Conservation (phyloP, 2,113 vertebrate genomes). For the Euleptes europaea region DNA sequence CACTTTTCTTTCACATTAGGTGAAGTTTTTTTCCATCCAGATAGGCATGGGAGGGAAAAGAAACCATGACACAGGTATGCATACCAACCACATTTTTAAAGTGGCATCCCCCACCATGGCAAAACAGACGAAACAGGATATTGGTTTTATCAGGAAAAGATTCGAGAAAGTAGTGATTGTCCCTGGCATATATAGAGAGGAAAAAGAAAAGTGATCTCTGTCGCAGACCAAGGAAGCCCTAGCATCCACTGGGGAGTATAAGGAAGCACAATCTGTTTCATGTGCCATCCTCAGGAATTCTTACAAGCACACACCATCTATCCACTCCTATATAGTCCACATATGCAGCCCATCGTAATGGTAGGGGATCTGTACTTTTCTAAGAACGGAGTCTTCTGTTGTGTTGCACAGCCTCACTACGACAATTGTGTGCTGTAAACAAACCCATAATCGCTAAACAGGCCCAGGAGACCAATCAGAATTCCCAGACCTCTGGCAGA, state of each 20-base stretch:
- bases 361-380: background rate
- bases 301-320: background rate
- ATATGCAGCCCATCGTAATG: background rate
- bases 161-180: too few relatives aligned
- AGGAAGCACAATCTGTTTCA: background rate
- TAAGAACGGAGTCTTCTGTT: background rate
- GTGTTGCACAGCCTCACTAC: background rate
- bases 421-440: background rate
- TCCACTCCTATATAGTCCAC: background rate
- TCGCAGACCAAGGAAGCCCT: background rate
- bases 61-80: too few relatives aligned
- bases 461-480: slow-evolving; percentile 2
- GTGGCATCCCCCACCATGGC: background rate
- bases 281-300: background rate
- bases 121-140: too few relatives aligned
- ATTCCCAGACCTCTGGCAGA: background rate
- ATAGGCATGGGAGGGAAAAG: background rate
- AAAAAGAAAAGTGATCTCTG: too few relatives aligned
- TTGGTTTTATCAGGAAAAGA: too few relatives aligned
- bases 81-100: background rate
- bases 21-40: too few relatives aligned
- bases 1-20: too few relatives aligned
- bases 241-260: too few relatives aligned
- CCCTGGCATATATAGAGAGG: too few relatives aligned
- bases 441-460: background rate